These are phyloP conservation scores for Castor canadensis DNA, from an alignment of 2,113 vertebrate species.

Conservation along the genomic window DNA sequence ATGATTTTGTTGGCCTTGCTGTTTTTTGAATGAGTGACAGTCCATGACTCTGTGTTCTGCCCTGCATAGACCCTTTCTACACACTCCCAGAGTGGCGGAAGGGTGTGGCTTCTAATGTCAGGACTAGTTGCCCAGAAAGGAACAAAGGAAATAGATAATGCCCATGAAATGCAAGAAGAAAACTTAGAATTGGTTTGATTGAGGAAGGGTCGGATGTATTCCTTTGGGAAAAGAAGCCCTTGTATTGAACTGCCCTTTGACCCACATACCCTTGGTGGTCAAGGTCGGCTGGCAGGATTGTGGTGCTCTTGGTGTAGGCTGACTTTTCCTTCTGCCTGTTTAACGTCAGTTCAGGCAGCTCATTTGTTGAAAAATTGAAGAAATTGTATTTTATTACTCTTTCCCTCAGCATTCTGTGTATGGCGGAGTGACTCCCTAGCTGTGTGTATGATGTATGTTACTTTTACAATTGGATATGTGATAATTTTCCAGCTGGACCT, in stretches of 20 bases:
- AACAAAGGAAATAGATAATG: conserved; percentile 63
- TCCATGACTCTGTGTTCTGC: background rate
- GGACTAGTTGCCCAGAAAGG: conserved; percentile 1
- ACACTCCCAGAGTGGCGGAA: background rate
- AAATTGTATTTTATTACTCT: background rate
- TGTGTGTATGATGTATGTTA: background rate
- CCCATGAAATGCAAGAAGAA: background rate
- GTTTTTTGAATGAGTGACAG: background rate
- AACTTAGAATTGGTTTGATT: background rate
- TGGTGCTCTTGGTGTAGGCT: conserved; percentile 6
- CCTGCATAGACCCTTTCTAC: background rate
- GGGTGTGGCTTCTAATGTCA: conserved; percentile 56
- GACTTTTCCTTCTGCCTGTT: conserved; percentile 38
- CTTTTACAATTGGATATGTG: background rate
- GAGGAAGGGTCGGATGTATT: background rate
- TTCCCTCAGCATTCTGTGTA: background rate
- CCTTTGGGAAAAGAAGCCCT: background rate
- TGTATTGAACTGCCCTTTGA: background rate
- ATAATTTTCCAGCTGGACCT: background rate
- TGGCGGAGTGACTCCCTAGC: background rate
- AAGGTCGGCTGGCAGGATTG: background rate
- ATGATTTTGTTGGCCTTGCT: background rate
- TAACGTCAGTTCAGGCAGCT: background rate
- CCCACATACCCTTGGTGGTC: background rate
- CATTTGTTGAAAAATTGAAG: background rate